phyloP scores from a whole-genome alignment of 2,888 invertebrate genomes.

The Subacronicta megacephala region DNA sequence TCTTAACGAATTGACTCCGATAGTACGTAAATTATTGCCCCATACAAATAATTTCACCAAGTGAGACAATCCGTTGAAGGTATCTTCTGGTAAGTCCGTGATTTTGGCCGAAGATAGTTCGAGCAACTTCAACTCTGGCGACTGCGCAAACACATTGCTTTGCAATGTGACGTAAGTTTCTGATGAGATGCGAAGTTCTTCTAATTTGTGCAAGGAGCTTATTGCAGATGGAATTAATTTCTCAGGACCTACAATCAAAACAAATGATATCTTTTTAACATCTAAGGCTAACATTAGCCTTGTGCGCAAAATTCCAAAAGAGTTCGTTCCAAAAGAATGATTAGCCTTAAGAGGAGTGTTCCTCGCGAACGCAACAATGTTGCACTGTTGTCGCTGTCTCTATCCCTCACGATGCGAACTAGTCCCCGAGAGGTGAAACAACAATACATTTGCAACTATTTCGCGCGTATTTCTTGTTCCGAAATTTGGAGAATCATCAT shows the following conservation, averaged over 20 bases:
- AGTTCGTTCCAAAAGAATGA: too few relatives aligned
- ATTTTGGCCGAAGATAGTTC: constrained; percentile 36
- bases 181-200: constrained; percentile 40
- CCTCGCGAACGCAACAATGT: too few relatives aligned
- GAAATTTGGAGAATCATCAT: too few relatives aligned
- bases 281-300: too few relatives aligned
- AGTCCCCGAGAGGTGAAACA: too few relatives aligned
- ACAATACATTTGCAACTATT: too few relatives aligned
- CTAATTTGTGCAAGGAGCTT: constrained; percentile 39
- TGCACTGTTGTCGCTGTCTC: too few relatives aligned
- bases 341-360: too few relatives aligned
- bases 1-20: constrained; percentile 46
- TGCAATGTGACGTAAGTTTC: constrained; percentile 23
- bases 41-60: constrained; percentile 51
- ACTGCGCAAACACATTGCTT: constrained; percentile 14
- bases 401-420: too few relatives aligned
- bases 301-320: too few relatives aligned
- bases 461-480: too few relatives aligned
- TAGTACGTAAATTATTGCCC: constrained; percentile 46
- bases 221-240: constrained; percentile 18
- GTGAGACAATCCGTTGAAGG: constrained; percentile 45
- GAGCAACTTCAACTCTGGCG: constrained; percentile 13
- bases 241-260: constrained; percentile 24
- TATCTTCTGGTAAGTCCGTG: constrained; percentile 24
- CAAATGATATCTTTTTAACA: too few relatives aligned